Percentiles rank a stretch among this genome's conserved stretches.
Conservation (phyloP, 2,888 invertebrate genomes). For the Plusia festucae region DNA sequence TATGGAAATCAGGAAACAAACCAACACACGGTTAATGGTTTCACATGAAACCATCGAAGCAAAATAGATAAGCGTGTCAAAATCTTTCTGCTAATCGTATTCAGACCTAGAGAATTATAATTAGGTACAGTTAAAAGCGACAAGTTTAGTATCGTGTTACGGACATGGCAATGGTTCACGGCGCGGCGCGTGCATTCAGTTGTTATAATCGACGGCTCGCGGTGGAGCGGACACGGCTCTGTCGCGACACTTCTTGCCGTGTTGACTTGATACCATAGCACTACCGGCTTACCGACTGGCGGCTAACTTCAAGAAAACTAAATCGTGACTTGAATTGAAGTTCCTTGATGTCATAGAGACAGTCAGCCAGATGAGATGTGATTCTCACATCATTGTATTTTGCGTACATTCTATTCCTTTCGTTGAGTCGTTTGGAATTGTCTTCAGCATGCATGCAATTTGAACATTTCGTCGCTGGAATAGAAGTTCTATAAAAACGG, state of each 20-base stretch:
- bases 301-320: slow-evolving; percentile 24
- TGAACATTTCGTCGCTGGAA: too few species aligned
- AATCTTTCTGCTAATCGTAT: slow-evolving; percentile 54
- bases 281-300: slow-evolving; percentile 27
- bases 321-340: slow-evolving; percentile 38
- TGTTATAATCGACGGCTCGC: slow-evolving; percentile 79
- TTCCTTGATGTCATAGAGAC: neutral
- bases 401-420: too few species aligned
- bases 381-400: neutral
- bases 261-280: slow-evolving; percentile 35
- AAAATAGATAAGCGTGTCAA: slow-evolving; percentile 36
- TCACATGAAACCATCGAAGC: slow-evolving; percentile 26
- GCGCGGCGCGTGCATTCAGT: slow-evolving; percentile 74
- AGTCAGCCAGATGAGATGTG: neutral
- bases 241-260: slow-evolving; percentile 58
- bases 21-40: too few species aligned
- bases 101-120: slow-evolving; percentile 51
- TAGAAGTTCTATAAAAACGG: neutral
- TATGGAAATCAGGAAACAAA: neutral
- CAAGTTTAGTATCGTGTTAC: slow-evolving; percentile 78
- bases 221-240: slow-evolving; percentile 73
- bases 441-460: too few species aligned
- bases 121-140: slow-evolving; percentile 70
- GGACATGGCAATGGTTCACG: slow-evolving; percentile 69
- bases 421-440: too few species aligned